A percentile compares a stretch with the other conserved stretches of the same genome.
Evolutionary conservation across 2,797 vertebrate genomes (phyloP).

Genomic region (Glossophaga mutica): DNA sequence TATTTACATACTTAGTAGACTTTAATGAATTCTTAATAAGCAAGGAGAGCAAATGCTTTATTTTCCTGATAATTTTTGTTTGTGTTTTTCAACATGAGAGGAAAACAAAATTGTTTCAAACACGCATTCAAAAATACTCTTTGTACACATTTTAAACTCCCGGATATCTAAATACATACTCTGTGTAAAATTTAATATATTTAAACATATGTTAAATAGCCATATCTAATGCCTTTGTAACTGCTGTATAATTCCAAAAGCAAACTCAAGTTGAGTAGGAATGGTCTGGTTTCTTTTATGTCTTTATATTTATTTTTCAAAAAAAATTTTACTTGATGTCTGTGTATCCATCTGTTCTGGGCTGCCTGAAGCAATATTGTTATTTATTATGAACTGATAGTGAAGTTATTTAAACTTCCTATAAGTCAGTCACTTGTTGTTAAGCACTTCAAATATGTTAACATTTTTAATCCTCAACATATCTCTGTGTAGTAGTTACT

Average conservation of each 20-base stretch:
- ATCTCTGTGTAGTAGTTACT: background rate
- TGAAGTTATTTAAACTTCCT: background rate
- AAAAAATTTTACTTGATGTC: background rate
- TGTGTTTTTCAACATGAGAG: slow-evolving; percentile 14
- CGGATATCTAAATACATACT: background rate
- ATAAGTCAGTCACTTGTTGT: background rate
- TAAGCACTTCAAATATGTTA: background rate
- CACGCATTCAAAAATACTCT: background rate
- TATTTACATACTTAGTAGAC: background rate
- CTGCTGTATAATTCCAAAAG: background rate
- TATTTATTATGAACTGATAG: background rate
- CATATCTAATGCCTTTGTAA: background rate
- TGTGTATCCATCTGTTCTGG: background rate
- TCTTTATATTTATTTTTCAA: too few relatives aligned
- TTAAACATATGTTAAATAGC: background rate
- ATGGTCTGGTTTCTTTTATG: too few relatives aligned
- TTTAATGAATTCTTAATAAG: background rate
- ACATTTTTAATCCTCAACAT: background rate
- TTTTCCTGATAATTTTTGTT: background rate
- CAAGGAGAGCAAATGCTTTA: background rate
- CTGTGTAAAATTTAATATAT: background rate
- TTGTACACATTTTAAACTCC: background rate
- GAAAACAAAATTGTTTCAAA: background rate
- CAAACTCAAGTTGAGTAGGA: background rate
- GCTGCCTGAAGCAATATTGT: background rate